Evolutionary conservation across 2,888 invertebrate genomes (phyloP).

Genomic region (Tiliacea aurago): DNA sequence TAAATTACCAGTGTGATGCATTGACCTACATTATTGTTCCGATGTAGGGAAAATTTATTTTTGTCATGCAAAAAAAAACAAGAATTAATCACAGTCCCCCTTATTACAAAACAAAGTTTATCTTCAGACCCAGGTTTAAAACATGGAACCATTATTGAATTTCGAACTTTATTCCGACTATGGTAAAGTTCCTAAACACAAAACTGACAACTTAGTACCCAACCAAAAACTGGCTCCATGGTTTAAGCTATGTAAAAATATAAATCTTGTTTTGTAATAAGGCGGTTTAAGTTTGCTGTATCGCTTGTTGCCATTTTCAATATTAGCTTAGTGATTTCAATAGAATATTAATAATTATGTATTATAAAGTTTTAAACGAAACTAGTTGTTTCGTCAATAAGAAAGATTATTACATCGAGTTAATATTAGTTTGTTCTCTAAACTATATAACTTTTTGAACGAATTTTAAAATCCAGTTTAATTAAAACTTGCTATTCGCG

Average conservation of each 20-base stretch:
- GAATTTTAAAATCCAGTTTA: not conserved
- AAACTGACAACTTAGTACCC: too few relatives aligned
- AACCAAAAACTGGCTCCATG: too few relatives aligned
- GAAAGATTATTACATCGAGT: not conserved
- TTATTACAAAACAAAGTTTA: too few relatives aligned
- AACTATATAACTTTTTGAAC: not conserved
- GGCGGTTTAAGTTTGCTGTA: not conserved
- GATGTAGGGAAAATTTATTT: too few relatives aligned
- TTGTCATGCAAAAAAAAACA: not conserved
- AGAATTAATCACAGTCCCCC: rapidly evolving
- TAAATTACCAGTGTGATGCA: constrained; percentile 7
- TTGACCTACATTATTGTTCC: not conserved
- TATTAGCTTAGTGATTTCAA: not conserved
- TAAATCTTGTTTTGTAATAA: too few relatives aligned
- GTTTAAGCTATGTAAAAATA: too few relatives aligned
- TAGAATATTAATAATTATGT: not conserved
- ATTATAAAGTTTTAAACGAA: not conserved
- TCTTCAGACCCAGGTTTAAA: too few relatives aligned
- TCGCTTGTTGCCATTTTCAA: not conserved
- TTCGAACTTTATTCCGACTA: too few relatives aligned
- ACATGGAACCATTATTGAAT: too few relatives aligned
- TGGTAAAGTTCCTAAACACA: too few relatives aligned
- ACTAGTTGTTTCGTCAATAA: not conserved
- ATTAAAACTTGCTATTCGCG: too few relatives aligned
- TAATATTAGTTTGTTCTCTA: not conserved